Percentiles rank a stretch among this genome's conserved stretches.
These are phyloP conservation scores for Scalopus aquaticus DNA, from an alignment of 2,113 vertebrate genomes.

Conservation along the genomic window DNA sequence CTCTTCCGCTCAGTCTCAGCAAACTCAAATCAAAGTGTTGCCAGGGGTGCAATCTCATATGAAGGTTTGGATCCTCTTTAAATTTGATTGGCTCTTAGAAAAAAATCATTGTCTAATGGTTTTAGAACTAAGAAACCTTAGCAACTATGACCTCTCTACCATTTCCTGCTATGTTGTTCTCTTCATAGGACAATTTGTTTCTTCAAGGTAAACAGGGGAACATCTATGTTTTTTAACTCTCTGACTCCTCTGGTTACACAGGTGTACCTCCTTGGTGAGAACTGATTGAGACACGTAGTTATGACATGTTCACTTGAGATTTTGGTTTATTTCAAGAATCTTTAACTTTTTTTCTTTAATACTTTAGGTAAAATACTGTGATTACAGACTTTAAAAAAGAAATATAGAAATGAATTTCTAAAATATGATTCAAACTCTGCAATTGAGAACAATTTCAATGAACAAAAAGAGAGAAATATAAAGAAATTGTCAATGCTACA, in stretches of 20 bases:
- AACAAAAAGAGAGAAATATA: not conserved
- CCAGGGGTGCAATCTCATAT: not conserved
- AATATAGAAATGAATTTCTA: not conserved
- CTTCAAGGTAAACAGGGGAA: not conserved
- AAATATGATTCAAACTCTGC: not conserved
- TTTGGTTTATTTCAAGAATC: not conserved
- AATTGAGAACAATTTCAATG: not conserved
- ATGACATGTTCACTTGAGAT: not conserved
- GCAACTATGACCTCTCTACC: rapidly evolving
- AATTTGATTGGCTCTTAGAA: not conserved
- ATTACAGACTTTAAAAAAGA: not conserved
- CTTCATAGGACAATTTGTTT: not conserved
- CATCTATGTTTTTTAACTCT: not conserved
- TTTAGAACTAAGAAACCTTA: not conserved
- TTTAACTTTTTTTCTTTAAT: not conserved
- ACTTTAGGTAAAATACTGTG: not conserved
- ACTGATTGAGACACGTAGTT: not conserved
- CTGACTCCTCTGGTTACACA: not conserved
- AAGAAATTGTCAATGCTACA: not conserved
- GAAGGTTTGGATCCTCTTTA: not conserved
- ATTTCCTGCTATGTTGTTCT: not conserved
- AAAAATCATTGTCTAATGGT: not conserved
- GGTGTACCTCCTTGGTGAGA: not conserved
- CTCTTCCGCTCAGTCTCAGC: not conserved
- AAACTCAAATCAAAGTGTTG: not conserved